Evolutionary conservation across 2,797 vertebrate genomes (phyloP).

Genomic region (Emys orbicularis): DNA sequence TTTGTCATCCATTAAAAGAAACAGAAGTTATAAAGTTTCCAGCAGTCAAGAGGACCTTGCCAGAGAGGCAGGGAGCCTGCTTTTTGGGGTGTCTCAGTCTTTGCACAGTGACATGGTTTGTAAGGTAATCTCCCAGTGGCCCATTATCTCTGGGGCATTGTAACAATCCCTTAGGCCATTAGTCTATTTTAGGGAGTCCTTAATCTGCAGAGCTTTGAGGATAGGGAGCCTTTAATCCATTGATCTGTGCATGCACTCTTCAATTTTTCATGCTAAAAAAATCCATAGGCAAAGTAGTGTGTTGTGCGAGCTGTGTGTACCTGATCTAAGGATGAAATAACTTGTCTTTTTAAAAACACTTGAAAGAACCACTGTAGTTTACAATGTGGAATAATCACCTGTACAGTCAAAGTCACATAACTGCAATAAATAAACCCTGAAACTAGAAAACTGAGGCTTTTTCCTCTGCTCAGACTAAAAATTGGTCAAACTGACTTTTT

Average conservation of each 20-base stretch:
- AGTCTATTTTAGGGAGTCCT: slow-evolving; percentile 68
- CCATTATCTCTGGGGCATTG: slow-evolving; percentile 47
- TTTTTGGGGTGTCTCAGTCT: neutral
- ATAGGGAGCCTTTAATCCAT: slow-evolving; percentile 68
- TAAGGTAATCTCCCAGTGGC: slow-evolving; percentile 62
- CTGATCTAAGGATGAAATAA: slow-evolving; percentile 12
- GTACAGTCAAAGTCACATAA: neutral
- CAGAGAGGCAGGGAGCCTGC: neutral
- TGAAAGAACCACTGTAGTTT: neutral
- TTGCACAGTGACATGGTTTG: neutral
- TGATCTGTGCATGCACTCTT: slow-evolving; percentile 51
- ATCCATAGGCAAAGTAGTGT: neutral
- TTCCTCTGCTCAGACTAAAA: neutral
- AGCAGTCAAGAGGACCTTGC: neutral
- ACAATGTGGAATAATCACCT: neutral
- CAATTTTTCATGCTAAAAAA: slow-evolving; percentile 15
- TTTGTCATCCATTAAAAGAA: neutral
- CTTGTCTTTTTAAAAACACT: neutral
- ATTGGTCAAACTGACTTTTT: neutral
- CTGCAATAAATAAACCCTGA: neutral
- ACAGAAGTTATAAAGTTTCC: neutral
- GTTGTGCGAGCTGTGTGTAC: neutral
- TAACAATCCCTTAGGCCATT: slow-evolving; percentile 44
- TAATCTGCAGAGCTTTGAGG: slow-evolving; percentile 68
- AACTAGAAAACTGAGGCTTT: neutral